Evolutionary conservation across 2,113 vertebrate species (phyloP), one percentile per base, ranked within the genome.

Genomic region (Genyomyrus donnyi): DNA sequence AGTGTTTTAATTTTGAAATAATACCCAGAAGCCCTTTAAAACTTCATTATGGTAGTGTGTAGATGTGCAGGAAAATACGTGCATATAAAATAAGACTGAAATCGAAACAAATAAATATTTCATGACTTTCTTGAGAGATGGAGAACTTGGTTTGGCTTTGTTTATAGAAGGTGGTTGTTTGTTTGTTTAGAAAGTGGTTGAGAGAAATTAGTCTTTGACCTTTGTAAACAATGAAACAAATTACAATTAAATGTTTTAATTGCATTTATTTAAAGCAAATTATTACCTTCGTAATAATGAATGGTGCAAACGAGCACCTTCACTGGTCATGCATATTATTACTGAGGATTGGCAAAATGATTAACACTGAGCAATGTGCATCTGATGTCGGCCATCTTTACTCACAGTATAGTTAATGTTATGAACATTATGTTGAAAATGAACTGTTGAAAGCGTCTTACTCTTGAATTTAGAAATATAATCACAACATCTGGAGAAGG

Each of bases 11-110:
- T 48, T 85, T 42, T 24, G 3, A 42, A 39, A 48, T n/a, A 24
- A 85, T 13, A 46, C 45, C 42, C 83, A 27, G 45, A 85, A 85
- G 49, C 46, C 42, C n/a, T 49, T 27, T 86, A 27, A 86, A 15
- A 86, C 9, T 86, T 2, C 27, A 27, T 50, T 86, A 86, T 31
- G 46, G 24, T 50, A 31, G 31, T 45, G 88, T 10, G 87, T 42
- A 45, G 52, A 42, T 27, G 27, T 46, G 31, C 62, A 17, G 9
- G 19, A 85, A 90, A 89, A 52, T 85, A 89, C 86, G 85, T 90
- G 90, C 45, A 62, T 90, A 91, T 77, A 49, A 84, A 90, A 89
- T 17, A 88, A 89, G 89, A 92, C 88, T 91, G 88, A 91, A 90
- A 89, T 77, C 58, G 70, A 84, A 84, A 90, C 35, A 39, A 89